A percentile compares a stretch with the other conserved stretches of the same genome.
Conservation (phyloP, 2,797 vertebrate genomes). For the Phylloscopus collybita region DNA sequence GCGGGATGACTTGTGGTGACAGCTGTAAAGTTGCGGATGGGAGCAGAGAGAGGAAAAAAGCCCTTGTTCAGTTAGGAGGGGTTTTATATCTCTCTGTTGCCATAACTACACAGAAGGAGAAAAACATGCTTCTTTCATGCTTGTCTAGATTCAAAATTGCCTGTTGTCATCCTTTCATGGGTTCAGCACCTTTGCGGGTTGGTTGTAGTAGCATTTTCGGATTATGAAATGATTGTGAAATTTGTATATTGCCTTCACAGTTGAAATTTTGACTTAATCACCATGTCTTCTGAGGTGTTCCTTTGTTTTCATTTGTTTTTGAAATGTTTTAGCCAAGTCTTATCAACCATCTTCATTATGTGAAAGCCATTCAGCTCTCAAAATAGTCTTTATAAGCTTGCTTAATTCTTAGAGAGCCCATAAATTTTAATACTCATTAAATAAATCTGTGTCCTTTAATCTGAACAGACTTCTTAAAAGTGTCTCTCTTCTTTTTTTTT, state of each 20-base stretch:
- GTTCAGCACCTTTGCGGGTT: slow-evolving; percentile 52
- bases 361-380: slow-evolving; percentile 46
- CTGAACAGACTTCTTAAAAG: slow-evolving; percentile 22
- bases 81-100: slow-evolving; percentile 66
- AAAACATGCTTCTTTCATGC: slow-evolving; percentile 70
- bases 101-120: slow-evolving; percentile 72
- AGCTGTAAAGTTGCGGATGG: slow-evolving; percentile 63
- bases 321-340: slow-evolving; percentile 41
- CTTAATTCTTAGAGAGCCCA: slow-evolving; percentile 33
- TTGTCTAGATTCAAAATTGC: slow-evolving; percentile 69
- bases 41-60: slow-evolving; percentile 62
- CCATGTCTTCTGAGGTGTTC: not conserved
- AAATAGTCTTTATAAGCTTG: slow-evolving; percentile 20
- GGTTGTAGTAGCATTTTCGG: not conserved
- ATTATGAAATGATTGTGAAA: slow-evolving; percentile 40
- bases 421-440: slow-evolving; percentile 48
- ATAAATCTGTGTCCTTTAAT: slow-evolving; percentile 53
- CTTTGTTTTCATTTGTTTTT: slow-evolving; percentile 23
- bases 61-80: slow-evolving; percentile 56
- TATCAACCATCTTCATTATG: slow-evolving; percentile 46
- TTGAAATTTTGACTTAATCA: slow-evolving; percentile 44
- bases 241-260: slow-evolving; percentile 30
- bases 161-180: slow-evolving; percentile 63
- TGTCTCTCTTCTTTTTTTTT: not conserved
- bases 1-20: slow-evolving; percentile 60